A percentile compares a stretch with the other conserved stretches of the same genome.
These are phyloP conservation scores for Quadriops clusia DNA, from an alignment of 2,888 invertebrate species.

Conservation along the genomic window DNA sequence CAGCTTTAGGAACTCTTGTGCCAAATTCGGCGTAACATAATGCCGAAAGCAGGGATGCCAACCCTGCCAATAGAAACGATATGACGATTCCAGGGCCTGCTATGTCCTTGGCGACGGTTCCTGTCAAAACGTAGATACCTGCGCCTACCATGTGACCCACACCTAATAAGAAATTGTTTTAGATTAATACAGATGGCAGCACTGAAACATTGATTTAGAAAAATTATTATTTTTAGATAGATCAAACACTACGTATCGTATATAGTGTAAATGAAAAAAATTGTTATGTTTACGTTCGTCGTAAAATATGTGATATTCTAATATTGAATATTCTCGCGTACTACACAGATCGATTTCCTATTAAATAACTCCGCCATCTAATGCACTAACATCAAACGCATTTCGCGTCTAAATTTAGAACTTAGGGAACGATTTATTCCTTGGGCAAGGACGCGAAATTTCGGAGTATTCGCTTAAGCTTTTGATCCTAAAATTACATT, in stretches of 20 bases:
- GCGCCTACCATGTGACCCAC: conserved; percentile 94
- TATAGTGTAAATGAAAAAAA: conserved; percentile 3
- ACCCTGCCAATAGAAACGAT: conserved; percentile 64
- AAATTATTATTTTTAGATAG: not conserved
- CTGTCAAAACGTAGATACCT: conserved; percentile 85
- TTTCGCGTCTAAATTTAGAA: too few relatives aligned
- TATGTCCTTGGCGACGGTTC: conserved; percentile 67
- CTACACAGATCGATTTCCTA: too few relatives aligned
- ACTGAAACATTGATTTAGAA: not conserved
- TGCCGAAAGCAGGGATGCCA: conserved; percentile 69
- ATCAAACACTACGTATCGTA: not conserved
- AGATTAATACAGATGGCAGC: too few relatives aligned
- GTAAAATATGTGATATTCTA: too few relatives aligned
- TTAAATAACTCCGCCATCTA: too few relatives aligned
- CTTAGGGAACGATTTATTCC: too few relatives aligned
- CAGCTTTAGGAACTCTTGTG: conserved; percentile 76
- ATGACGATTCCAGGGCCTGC: conserved; percentile 75
- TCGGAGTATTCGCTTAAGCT: too few relatives aligned
- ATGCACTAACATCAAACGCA: too few relatives aligned
- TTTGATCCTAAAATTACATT: too few relatives aligned
- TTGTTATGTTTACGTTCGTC: conserved; percentile 4
- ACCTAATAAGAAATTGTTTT: conserved; percentile 49
- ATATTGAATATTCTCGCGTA: too few relatives aligned
- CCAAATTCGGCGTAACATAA: conserved; percentile 87
- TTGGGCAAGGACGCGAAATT: too few relatives aligned